Evolutionary conservation across 2,888 invertebrate species (phyloP), one percentile per base, ranked within the genome.

Genomic region (Polylopha cassiicola): DNA sequence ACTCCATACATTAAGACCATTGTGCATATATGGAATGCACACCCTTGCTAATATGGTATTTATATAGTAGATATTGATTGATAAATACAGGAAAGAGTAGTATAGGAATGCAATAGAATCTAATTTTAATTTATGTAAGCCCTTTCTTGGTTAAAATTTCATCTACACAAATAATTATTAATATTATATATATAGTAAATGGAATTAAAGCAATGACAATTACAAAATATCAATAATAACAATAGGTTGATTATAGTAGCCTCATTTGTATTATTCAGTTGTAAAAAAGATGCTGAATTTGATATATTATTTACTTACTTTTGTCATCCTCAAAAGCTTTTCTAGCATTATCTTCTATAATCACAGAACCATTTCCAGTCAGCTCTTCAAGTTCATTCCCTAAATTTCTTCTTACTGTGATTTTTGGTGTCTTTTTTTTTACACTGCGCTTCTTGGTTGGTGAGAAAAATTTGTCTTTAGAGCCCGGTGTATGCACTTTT

Each of bases 391-490:
- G n/a, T n/a, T n/a, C n/a, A n/a, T 38, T 28, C 3, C 45, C 43
- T 30, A 46, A 39, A 23, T 20, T 38, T 24, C 37, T 44, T 13
- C 60, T 52, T 5, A 59, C 46, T 10, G 41, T 43, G 23, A 33
- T 61, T 2, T 23, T 39, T 15, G 71, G 65, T 31, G 58, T 55
- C 28, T 39, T 65, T 37, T 64, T 58, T 8, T 42, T 32, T 0
- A 73, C 49, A 43, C 46, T 48, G 6, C 70, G 58, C 39, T 78
- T 80, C 47, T 77, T 80, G 1, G 50, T 57, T 3, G 81, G 81
- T 1, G 81, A 81, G 53, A 50, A 81, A 47, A 59, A 79, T 42
- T 64, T 75, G 2, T 48, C 51, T 10, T 47, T 57, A 4, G 65
- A 55, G 17, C 46, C 48, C 5, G 69, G 53, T 22, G 48, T 55